Base-by-base conservation (phyloP, 1,140 invertebrate species). In the Pseudomyrmex cubaensis region DNA sequence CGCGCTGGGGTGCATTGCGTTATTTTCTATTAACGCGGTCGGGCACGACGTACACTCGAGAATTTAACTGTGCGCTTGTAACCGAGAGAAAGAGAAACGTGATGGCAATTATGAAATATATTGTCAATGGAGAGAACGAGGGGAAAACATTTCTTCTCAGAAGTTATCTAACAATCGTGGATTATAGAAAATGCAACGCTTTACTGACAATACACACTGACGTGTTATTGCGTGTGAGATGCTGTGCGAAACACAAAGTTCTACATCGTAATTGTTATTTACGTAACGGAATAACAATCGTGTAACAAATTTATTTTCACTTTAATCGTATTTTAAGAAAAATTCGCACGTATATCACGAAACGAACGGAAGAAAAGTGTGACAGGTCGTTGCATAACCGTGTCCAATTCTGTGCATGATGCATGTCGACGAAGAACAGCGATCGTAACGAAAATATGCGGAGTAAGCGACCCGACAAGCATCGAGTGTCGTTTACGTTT, bases 1-100 rank as follows among this genome's bases (percentile, higher is more conserved):
- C 44, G 50, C 25, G 17, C 35, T 35, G 35, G 50, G 63, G 20
- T 69, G 63, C 52, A 48, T 9, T 52, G 13, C 64, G 63, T 69
- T 78, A 78, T 69, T 78, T 78, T 78, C 64, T 48, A 78, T 78
- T 78, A 78, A 69, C 50, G 17, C 64, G 35, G 44, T 25, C 52
- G 15, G 48, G 20, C 10, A 48, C 64, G 20, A 48, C 20, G 35
- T 35, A 57, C 64, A 78, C 75, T 78, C 69, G 75, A 78, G 63
- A 69, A 46, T 69, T 78, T 46, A 78, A 78, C 20, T 20, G 3
- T 48, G 57, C 8, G 35, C 9, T 77, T 56, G 10, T 3, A 35
- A 35, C 35, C 35, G 5, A 35, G 35, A 35, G 35, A 35, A 35
- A 35, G 35, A 35, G 5, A 35, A 35, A 8, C 46, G 52, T 12